Conservation (phyloP, 1,140 invertebrate genomes). For the Leptopilina boulardi region DNA sequence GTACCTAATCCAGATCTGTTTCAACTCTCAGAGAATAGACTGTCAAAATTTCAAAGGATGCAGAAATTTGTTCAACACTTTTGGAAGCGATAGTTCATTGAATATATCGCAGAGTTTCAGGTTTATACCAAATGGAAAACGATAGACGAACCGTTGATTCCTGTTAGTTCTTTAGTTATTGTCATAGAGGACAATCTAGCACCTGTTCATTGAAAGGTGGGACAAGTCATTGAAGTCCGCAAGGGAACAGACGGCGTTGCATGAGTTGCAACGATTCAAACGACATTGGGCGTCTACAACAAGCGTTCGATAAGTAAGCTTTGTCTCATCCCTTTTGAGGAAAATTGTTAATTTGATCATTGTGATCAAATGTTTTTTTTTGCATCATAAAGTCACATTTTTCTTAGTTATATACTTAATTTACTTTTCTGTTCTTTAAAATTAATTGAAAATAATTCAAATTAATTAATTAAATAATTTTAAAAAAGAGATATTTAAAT, state of each 20-base stretch:
- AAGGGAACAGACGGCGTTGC: conserved; percentile 15
- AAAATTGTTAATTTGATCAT: too few species aligned
- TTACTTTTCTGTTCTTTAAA: too few species aligned
- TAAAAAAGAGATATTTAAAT: too few species aligned
- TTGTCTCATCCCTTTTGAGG: too few species aligned
- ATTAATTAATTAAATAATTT: too few species aligned
- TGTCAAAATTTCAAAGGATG: conserved; percentile 20
- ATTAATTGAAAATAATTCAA: too few species aligned
- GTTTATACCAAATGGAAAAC: background rate
- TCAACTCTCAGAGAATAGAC: background rate
- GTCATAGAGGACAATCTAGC: conserved; percentile 30
- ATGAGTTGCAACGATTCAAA: background rate
- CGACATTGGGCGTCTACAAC: too few species aligned
- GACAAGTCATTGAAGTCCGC: background rate
- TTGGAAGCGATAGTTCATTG: conserved; percentile 28
- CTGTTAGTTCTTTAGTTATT: background rate
- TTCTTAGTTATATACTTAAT: too few species aligned
- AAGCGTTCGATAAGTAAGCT: too few species aligned
- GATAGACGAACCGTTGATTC: background rate
- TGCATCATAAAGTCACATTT: too few species aligned
- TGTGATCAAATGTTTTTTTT: too few species aligned
- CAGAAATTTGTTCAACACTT: background rate
- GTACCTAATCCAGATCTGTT: background rate
- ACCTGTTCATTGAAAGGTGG: background rate
- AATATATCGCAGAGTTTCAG: conserved; percentile 32